Evolutionary conservation across 2,888 invertebrate species (phyloP).

Genomic region (Lasiommata megera): DNA sequence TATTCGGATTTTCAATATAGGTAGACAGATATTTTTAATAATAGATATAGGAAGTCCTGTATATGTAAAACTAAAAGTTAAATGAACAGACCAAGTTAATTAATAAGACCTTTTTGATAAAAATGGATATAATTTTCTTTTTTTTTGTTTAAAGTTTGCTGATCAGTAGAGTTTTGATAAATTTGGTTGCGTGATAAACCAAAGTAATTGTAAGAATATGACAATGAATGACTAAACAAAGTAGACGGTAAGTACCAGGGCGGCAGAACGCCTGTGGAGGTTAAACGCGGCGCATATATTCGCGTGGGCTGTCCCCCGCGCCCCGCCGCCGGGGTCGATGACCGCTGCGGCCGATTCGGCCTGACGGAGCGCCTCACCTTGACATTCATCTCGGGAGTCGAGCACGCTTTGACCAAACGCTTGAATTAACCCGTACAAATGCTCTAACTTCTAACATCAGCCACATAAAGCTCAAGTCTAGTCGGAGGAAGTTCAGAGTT

Average conservation of each 20-base stretch:
- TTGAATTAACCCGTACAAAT: constrained; percentile 66
- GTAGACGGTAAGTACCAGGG: constrained; percentile 61
- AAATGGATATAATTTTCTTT: too few species aligned
- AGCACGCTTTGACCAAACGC: constrained; percentile 72
- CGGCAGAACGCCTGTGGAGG: constrained; percentile 62
- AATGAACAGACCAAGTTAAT: too few species aligned
- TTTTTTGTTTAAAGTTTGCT: too few species aligned
- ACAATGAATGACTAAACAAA: constrained; percentile 31
- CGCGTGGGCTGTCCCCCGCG: constrained; percentile 71
- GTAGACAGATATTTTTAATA: too few species aligned
- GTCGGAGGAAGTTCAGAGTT: background rate
- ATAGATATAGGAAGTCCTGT: too few species aligned
- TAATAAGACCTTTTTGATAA: too few species aligned
- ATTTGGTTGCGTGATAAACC: too few species aligned
- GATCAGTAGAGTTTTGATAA: too few species aligned
- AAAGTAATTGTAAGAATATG: constrained; percentile 4
- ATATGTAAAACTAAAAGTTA: too few species aligned
- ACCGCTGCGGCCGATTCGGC: constrained; percentile 76
- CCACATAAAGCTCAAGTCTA: constrained; percentile 2
- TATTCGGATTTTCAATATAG: too few species aligned
- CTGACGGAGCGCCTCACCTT: constrained; percentile 79
- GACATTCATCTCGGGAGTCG: constrained; percentile 72
- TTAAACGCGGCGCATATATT: constrained; percentile 71
- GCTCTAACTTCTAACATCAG: constrained; percentile 30
- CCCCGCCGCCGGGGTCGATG: constrained; percentile 63